These are phyloP conservation scores for Cyrtonyx montezumae DNA, from an alignment of 2,113 vertebrate species.

Conservation along the genomic window DNA sequence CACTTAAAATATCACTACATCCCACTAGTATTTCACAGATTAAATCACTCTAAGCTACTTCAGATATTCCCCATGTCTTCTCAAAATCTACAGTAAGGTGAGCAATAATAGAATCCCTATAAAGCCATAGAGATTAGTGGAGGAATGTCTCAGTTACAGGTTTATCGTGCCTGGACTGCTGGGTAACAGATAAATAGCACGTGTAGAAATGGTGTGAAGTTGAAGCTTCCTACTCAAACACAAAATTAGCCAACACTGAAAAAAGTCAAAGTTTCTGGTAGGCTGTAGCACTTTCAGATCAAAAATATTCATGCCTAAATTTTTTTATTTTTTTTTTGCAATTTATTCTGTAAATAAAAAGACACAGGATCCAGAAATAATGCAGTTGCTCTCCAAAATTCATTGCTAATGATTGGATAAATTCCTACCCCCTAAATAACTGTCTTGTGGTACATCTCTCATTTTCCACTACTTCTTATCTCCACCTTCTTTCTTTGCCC, in stretches of 20 bases:
- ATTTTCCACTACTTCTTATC: background rate
- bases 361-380: background rate
- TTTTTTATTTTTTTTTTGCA: conserved; percentile 15
- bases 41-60: conserved; percentile 2
- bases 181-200: background rate
- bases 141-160: background rate
- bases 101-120: conserved; percentile 45
- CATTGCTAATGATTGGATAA: background rate
- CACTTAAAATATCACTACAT: background rate
- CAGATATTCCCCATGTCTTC: background rate
- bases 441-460: background rate
- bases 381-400: background rate
- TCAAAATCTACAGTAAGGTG: background rate
- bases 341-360: conserved; percentile 28
- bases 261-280: background rate
- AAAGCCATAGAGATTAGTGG: conserved; percentile 46
- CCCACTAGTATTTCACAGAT: background rate
- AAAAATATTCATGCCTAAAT: conserved; percentile 16
- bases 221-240: conserved; percentile 60
- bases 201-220: conserved; percentile 8
- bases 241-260: conserved; percentile 29
- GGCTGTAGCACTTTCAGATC: background rate
- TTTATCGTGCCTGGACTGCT: conserved; percentile 7
- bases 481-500: background rate
- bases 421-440: background rate